Evolutionary conservation across 2,797 vertebrate genomes (phyloP).

Genomic region (Hirundo rustica): DNA sequence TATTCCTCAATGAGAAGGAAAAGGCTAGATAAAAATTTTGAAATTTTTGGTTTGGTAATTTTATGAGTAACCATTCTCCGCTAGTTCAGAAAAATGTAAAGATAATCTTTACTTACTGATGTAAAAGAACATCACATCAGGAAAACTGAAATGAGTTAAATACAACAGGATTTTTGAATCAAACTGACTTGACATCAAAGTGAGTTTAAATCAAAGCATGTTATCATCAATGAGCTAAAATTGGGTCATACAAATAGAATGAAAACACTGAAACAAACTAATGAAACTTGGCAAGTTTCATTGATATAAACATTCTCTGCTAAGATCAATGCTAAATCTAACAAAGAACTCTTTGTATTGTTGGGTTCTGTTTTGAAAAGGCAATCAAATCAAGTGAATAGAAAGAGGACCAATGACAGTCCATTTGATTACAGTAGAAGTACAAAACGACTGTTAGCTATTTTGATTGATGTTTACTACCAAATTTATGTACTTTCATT

Average conservation of each 20-base stretch:
- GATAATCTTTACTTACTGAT: not conserved
- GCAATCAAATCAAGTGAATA: not conserved
- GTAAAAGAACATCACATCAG: conserved; percentile 29
- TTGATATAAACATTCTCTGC: conserved; percentile 33
- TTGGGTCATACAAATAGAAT: conserved; percentile 63
- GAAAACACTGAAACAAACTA: conserved; percentile 27
- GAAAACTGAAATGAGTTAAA: conserved; percentile 62
- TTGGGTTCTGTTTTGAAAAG: not conserved
- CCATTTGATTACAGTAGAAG: not conserved
- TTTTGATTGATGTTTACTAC: not conserved
- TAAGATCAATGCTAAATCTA: conserved; percentile 42
- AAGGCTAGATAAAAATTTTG: not conserved
- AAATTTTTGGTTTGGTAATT: not conserved
- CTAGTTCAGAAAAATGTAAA: conserved; percentile 2
- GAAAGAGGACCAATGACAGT: conserved; percentile 1
- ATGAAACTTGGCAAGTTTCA: conserved; percentile 59
- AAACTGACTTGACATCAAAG: conserved; percentile 63
- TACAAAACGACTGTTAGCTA: not conserved
- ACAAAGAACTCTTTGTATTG: conserved; percentile 31
- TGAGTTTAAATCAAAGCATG: conserved; percentile 65
- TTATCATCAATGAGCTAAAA: conserved; percentile 64
- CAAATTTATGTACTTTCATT: not conserved
- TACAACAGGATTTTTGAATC: conserved; percentile 64
- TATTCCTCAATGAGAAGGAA: not conserved
- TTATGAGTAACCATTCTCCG: not conserved